Conservation (phyloP, 2,888 invertebrate genomes). For the Orgyia antiqua region DNA sequence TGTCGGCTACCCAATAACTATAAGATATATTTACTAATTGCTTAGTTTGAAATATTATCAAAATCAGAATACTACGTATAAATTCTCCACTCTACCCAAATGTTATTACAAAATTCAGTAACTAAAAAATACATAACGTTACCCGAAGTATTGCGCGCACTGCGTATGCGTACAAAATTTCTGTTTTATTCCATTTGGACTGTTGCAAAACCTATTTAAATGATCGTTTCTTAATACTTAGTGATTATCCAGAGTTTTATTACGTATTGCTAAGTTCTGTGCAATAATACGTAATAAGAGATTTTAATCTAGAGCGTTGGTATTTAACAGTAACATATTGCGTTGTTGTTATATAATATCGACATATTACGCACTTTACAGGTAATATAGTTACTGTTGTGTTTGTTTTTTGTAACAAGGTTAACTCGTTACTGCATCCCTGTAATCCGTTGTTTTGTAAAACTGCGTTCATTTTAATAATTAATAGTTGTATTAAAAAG, state of each 20-base stretch:
- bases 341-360: constrained; percentile 34
- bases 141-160: no score
- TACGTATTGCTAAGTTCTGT: constrained; percentile 12
- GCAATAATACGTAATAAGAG: constrained; percentile 11
- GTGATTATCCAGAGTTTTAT: constrained; percentile 8
- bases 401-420: constrained; percentile 29
- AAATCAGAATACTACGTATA: no score
- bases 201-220: background rate
- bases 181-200: no score
- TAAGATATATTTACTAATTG: no score
- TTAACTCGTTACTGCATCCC: constrained; percentile 22
- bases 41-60: no score
- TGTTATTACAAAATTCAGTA: no score
- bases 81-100: no score
- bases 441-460: constrained; percentile 21
- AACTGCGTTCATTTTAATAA: no score
- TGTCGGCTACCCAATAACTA: no score
- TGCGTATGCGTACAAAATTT: no score
- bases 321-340: constrained; percentile 18
- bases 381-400: constrained; percentile 21
- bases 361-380: constrained; percentile 21
- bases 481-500: no score
- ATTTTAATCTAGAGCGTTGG: constrained; percentile 15
- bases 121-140: no score
- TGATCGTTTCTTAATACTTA: constrained; percentile 9